Percentiles rank a stretch among this genome's conserved stretches.
Evolutionary conservation across 2,797 vertebrate genomes (phyloP).

Genomic region (Octomys mimax): DNA sequence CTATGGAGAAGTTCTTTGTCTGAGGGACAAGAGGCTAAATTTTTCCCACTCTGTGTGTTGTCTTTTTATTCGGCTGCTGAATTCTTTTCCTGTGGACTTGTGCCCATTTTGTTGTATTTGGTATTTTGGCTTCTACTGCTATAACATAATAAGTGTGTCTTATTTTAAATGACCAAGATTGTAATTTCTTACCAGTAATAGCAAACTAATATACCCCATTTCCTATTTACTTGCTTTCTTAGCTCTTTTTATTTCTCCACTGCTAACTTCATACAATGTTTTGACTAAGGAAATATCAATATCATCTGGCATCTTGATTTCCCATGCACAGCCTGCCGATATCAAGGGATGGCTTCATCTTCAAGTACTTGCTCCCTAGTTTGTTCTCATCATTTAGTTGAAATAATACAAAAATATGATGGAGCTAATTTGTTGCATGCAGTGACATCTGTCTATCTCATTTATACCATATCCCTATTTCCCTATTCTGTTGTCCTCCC

Average conservation of each 20-base stretch:
- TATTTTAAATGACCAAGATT: conserved; percentile 21
- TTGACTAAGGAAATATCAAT: neutral
- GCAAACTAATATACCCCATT: neutral
- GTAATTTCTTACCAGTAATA: conserved; percentile 9
- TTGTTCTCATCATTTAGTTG: conserved; percentile 60
- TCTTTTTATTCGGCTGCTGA: too few species aligned
- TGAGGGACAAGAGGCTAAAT: too few species aligned
- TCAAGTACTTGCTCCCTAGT: conserved; percentile 15
- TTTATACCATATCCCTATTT: conserved; percentile 63
- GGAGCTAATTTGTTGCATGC: conserved; percentile 71
- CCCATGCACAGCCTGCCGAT: conserved; percentile 50
- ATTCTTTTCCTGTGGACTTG: neutral
- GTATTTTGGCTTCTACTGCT: neutral
- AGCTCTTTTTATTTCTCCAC: neutral
- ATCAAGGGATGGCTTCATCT: conserved; percentile 64
- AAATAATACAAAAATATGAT: conserved; percentile 60
- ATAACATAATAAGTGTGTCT: neutral
- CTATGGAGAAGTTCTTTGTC: too few species aligned
- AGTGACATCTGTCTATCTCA: conserved; percentile 58
- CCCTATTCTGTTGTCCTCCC: conserved; percentile 20
- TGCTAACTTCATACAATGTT: conserved; percentile 27
- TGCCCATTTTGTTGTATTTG: neutral
- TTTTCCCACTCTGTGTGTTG: too few species aligned
- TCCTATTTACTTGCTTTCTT: neutral
- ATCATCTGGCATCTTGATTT: conserved; percentile 35